A percentile compares a stretch with the other conserved stretches of the same genome.
phyloP scores from a whole-genome alignment of 2,888 invertebrate species.

The Eustalomyia histrio region DNA sequence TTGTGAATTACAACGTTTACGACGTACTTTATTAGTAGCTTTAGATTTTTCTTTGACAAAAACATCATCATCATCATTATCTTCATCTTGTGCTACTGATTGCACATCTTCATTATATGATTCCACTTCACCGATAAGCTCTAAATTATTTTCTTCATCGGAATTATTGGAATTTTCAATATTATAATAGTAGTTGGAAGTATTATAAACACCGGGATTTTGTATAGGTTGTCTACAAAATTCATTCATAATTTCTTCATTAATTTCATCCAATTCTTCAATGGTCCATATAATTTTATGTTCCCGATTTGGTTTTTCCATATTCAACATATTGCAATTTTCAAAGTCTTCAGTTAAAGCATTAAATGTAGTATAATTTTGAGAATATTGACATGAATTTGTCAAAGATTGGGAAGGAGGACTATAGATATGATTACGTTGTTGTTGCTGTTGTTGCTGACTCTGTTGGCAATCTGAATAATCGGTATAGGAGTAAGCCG shows the following conservation, averaged over 20 bases:
- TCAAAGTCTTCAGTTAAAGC: conserved; percentile 75
- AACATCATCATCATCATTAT: conserved; percentile 70
- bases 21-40: conserved; percentile 14
- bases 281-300: conserved; percentile 79
- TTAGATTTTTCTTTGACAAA: conserved; percentile 53
- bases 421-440: conserved; percentile 58
- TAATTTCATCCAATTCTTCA: conserved; percentile 74
- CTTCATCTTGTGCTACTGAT: conserved; percentile 16
- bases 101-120: neutral
- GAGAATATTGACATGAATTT: conserved; percentile 14
- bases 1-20: conserved; percentile 55
- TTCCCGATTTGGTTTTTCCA: conserved; percentile 77
- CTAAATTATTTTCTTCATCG: conserved; percentile 67
- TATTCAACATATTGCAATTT: conserved; percentile 70
- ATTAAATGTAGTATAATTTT: conserved; percentile 67
- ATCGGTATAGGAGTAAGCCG: conserved; percentile 31
- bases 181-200: conserved; percentile 17
- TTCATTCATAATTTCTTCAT: conserved; percentile 67
- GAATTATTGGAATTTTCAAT: conserved; percentile 48
- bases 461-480: conserved; percentile 44
- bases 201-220: conserved; percentile 19
- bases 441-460: conserved; percentile 62
- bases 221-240: conserved; percentile 50
- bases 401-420: conserved; percentile 33
- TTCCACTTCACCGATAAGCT: conserved; percentile 43